Evolutionary conservation across 2,888 invertebrate genomes (phyloP).

Genomic region (Ditula angustiorana): DNA sequence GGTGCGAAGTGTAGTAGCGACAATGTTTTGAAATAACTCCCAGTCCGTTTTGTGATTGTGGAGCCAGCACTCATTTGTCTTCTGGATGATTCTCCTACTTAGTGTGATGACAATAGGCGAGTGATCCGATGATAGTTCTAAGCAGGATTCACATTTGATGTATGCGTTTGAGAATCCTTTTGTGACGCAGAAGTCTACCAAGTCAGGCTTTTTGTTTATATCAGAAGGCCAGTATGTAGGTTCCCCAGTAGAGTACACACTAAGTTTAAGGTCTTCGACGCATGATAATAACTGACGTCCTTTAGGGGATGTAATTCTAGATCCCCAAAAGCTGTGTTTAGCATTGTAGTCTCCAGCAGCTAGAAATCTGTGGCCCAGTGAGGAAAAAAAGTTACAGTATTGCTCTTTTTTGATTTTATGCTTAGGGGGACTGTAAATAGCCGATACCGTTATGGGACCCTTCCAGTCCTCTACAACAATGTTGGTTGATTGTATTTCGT

Average conservation of each 20-base stretch:
- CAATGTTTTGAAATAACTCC: neutral
- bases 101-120: neutral
- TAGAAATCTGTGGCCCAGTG: neutral
- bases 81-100: neutral
- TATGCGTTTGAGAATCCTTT: neutral
- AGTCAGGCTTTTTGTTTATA: conserved; percentile 37
- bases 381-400: neutral
- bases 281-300: neutral
- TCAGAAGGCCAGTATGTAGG: conserved; percentile 39
- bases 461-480: conserved; percentile 12
- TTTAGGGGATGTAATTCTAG: neutral
- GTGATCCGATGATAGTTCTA: conserved; percentile 20
- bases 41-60: conserved; percentile 15
- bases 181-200: conserved; percentile 30
- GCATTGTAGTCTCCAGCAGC: neutral
- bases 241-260: neutral
- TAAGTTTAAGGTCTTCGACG: neutral
- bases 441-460: neutral
- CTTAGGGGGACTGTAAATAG: neutral
- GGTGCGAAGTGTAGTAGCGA: neutral
- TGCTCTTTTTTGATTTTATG: neutral
- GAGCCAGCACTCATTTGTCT: neutral
- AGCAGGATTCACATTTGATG: neutral
- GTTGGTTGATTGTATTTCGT: conserved; percentile 41
- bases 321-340: neutral